A percentile compares a stretch with the other conserved stretches of the same genome.
Conservation (phyloP, 2,888 invertebrate species). For the Macrosiphum euphorbiae region DNA sequence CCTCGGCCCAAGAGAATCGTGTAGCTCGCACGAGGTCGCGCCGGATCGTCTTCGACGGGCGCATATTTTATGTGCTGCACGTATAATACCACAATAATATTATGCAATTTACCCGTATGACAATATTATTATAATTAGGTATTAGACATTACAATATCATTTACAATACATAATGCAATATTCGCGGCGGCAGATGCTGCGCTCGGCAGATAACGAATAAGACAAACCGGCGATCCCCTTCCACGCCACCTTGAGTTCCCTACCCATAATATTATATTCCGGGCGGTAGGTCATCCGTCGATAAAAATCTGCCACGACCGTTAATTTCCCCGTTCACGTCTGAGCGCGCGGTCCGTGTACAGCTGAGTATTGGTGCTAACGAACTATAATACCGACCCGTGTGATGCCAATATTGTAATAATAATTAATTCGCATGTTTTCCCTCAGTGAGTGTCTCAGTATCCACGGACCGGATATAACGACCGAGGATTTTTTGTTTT, state of each 20-base stretch:
- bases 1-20: not conserved
- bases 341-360: not conserved
- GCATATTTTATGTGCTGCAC: not conserved
- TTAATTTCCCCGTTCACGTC: slow-evolving; percentile 27
- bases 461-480: too few species aligned
- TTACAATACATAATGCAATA: not conserved
- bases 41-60: not conserved
- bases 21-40: not conserved
- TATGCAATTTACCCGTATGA: not conserved
- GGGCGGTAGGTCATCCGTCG: not conserved
- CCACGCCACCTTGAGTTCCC: not conserved
- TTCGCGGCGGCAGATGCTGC: not conserved
- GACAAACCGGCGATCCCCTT: not conserved
- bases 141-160: not conserved
- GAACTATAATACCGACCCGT: not conserved
- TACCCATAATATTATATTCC: not conserved
- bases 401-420: not conserved
- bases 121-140: not conserved
- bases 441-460: not conserved
- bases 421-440: not conserved
- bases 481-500: not conserved
- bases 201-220: too few species aligned
- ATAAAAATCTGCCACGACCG: not conserved
- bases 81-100: not conserved
- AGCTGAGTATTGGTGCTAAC: not conserved